Conservation (phyloP, 2,888 invertebrate genomes). For the Mongoloraphidia duomilia region DNA sequence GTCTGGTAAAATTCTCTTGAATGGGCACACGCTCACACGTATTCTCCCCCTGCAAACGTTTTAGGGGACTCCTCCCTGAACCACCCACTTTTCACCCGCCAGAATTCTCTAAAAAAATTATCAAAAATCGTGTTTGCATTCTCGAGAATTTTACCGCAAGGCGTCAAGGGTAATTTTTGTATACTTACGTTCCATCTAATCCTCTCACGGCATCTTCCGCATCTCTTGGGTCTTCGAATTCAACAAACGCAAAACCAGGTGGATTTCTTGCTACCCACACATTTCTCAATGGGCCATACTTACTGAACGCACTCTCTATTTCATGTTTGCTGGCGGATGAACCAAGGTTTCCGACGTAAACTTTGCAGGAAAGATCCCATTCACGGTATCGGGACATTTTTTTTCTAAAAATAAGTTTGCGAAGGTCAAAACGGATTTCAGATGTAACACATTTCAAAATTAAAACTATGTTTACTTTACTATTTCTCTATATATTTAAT, state of each 20-base stretch:
- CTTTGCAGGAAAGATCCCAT: slow-evolving; percentile 80
- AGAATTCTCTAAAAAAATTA: not conserved
- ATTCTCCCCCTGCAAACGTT: no score
- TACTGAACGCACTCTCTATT: slow-evolving; percentile 72
- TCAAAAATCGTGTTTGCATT: not conserved
- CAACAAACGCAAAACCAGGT: slow-evolving; percentile 83
- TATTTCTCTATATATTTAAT: no score
- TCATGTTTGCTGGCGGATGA: slow-evolving; percentile 83
- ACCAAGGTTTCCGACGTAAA: slow-evolving; percentile 84
- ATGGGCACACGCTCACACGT: no score
- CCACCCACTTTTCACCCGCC: no score
- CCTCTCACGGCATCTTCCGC: slow-evolving; percentile 76
- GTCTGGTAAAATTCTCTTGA: no score
- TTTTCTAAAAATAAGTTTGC: no score
- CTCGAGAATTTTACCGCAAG: not conserved
- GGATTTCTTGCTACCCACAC: slow-evolving; percentile 92
- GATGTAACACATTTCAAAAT: no score
- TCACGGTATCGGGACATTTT: slow-evolving; percentile 60
- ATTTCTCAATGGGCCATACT: slow-evolving; percentile 78
- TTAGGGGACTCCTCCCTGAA: no score
- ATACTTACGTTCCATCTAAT: slow-evolving; percentile 65
- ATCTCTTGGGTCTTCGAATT: slow-evolving; percentile 77
- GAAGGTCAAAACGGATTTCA: no score
- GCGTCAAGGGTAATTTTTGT: not conserved
- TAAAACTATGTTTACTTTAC: no score